Evolutionary conservation across 2,797 vertebrate genomes (phyloP).

Genomic region (Brachyrhaphis roseni): DNA sequence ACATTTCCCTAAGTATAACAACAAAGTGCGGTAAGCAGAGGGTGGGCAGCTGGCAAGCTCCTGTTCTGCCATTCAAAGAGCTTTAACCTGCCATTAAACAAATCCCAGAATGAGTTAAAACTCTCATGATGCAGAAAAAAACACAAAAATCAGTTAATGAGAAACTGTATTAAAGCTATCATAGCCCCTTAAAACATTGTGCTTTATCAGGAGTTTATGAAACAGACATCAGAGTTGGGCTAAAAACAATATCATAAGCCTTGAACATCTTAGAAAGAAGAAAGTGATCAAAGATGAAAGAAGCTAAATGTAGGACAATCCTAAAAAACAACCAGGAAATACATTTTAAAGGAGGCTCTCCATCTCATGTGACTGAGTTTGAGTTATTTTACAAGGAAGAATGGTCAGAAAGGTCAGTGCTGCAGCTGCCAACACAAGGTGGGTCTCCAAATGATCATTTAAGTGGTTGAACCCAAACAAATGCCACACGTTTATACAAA

Average conservation of each 20-base stretch:
- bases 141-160: neutral
- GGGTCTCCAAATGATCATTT: neutral
- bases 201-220: neutral
- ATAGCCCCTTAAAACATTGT: neutral
- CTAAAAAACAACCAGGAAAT: neutral
- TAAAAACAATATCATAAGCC: neutral
- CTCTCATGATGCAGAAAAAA: slow-evolving; percentile 25
- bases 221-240: neutral
- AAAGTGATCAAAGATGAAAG: neutral
- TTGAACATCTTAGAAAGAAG: neutral
- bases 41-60: slow-evolving; percentile 31
- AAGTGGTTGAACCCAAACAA: neutral
- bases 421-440: neutral
- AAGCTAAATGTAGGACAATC: neutral
- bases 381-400: neutral
- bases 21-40: slow-evolving; percentile 47
- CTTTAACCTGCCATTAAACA: slow-evolving; percentile 40
- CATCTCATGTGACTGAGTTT: neutral
- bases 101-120: slow-evolving; percentile 4
- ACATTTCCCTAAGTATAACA: slow-evolving; percentile 52
- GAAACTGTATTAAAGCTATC: neutral
- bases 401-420: neutral
- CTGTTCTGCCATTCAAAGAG: slow-evolving; percentile 42
- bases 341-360: neutral
- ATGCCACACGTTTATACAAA: neutral